Evolutionary conservation across 53 echinoderm and acorn worm genomes (phyloP).

Genomic region (Patiria pectinifera): DNA sequence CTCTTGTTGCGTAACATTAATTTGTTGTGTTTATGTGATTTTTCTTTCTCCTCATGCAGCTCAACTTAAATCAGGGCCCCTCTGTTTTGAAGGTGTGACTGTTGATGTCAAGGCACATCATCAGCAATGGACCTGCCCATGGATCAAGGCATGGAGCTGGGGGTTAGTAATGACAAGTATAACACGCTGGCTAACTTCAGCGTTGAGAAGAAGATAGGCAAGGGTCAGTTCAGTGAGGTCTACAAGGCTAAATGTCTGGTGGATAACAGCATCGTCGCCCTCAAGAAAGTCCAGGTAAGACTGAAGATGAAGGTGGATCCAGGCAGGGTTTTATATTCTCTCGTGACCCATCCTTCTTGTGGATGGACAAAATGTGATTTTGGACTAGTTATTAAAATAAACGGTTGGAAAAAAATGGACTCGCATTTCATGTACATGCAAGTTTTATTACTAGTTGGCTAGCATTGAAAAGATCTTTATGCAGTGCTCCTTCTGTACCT

Average conservation of each 20-base stretch:
- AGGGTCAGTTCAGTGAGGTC: conserved; percentile 98
- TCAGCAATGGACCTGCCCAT: conserved; percentile 5
- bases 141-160: conserved; percentile 35
- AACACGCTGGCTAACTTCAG: conserved; percentile 78
- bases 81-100: background rate
- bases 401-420: no score
- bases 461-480: no score
- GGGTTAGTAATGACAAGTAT: conserved; percentile 55
- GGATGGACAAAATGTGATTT: no score
- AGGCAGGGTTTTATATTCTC: no score
- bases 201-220: conserved; percentile 97
- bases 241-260: conserved; percentile 89
- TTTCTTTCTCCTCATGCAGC: background rate
- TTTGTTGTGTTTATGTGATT: no score
- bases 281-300: conserved; percentile 96
- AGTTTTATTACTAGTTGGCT: no score
- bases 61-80: background rate
- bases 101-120: background rate
- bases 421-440: no score
- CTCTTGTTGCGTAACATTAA: no score
- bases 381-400: no score
- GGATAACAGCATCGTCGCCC: conserved; percentile 83
- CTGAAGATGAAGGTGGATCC: no score
- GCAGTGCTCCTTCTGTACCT: no score
- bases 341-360: no score